Evolutionary conservation across 2,797 vertebrate species (phyloP).

Genomic region (Sphenopsis melanotis): DNA sequence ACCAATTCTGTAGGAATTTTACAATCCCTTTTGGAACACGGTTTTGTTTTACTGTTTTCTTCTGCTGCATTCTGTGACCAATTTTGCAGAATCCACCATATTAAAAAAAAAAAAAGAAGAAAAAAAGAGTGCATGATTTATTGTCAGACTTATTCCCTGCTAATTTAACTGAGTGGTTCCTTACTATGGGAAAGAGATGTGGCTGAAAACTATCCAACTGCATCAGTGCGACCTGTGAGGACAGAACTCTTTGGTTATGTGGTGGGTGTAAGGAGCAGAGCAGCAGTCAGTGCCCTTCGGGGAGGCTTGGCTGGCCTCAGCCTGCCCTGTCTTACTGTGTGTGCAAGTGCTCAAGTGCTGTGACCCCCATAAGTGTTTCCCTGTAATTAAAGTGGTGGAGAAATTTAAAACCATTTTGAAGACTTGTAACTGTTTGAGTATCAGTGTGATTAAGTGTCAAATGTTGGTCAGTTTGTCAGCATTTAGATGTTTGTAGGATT

Average conservation of each 20-base stretch:
- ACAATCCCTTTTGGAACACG: neutral
- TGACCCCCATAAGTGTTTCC: neutral
- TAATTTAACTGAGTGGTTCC: neutral
- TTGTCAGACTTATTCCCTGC: neutral
- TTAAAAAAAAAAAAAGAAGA: neutral
- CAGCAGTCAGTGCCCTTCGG: neutral
- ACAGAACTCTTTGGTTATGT: neutral
- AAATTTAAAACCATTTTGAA: neutral
- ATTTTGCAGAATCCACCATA: neutral
- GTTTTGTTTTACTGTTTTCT: neutral
- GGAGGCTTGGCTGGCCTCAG: neutral
- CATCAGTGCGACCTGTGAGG: neutral
- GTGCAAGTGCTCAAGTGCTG: neutral
- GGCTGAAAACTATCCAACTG: neutral
- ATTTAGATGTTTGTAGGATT: neutral
- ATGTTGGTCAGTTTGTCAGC: neutral
- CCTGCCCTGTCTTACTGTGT: neutral
- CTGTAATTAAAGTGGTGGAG: neutral
- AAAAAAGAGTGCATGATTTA: neutral
- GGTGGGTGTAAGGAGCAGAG: neutral
- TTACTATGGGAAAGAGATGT: neutral
- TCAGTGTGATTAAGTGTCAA: neutral
- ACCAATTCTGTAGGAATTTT: neutral
- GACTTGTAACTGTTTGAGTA: neutral
- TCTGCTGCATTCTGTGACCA: neutral